phyloP scores from a whole-genome alignment of 1,140 invertebrate genomes.

The Papilio dardanus region DNA sequence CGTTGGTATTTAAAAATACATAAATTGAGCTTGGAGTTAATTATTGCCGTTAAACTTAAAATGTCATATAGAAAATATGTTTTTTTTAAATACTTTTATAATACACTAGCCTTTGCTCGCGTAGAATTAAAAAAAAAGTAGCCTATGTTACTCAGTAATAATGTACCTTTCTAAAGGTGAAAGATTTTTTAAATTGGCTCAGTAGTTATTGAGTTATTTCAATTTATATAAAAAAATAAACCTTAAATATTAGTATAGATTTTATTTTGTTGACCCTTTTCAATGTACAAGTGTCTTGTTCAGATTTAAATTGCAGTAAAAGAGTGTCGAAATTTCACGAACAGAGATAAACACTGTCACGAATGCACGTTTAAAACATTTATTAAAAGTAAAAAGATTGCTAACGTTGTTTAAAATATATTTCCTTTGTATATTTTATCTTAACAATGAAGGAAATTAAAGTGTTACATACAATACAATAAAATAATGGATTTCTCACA shows the following conservation, averaged over 20 bases:
- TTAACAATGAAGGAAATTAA: neutral
- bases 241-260: too few relatives aligned
- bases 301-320: conserved; percentile 22
- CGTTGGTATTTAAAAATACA: conserved; percentile 16
- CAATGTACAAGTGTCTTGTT: conserved; percentile 13
- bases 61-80: neutral
- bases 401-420: neutral
- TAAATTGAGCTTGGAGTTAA: neutral
- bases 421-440: conserved; percentile 17
- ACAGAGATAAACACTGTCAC: conserved; percentile 29
- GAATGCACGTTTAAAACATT: conserved; percentile 13
- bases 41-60: neutral
- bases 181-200: too few relatives aligned
- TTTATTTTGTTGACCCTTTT: neutral
- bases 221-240: too few relatives aligned
- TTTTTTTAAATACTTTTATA: too few relatives aligned
- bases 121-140: too few relatives aligned
- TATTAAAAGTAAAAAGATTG: neutral
- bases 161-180: too few relatives aligned
- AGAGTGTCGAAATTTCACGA: conserved; percentile 27
- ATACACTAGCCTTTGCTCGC: too few relatives aligned
- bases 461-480: neutral
- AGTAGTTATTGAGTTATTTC: too few relatives aligned
- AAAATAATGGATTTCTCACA: neutral
- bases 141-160: too few relatives aligned